Conservation (phyloP, 2,888 invertebrate genomes). For the Tineola bisselliella region DNA sequence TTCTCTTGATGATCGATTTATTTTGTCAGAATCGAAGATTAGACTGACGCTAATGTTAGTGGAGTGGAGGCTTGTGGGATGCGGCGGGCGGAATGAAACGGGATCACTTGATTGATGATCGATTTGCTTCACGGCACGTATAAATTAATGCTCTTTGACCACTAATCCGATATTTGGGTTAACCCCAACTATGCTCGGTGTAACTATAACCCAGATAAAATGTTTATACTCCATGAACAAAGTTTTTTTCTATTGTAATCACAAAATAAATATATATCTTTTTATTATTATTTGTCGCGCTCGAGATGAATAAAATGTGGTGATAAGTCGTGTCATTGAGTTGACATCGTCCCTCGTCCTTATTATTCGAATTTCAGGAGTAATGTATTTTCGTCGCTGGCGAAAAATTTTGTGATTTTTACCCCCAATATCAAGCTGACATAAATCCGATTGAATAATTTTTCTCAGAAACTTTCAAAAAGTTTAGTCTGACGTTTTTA, state of each 20-base stretch:
- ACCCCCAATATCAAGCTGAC: constrained; percentile 1
- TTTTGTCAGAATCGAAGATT: constrained; percentile 22
- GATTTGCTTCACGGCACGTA: constrained; percentile 32
- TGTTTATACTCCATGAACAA: too few relatives aligned
- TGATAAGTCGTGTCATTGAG: constrained; percentile 18
- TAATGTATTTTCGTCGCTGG: constrained; percentile 12
- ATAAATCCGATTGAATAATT: constrained; percentile 13
- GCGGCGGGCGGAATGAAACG: constrained; percentile 16
- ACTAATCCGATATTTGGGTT: neutral
- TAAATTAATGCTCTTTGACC: constrained; percentile 48
- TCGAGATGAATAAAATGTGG: neutral
- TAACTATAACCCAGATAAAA: neutral
- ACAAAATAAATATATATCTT: neutral
- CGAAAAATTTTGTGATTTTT: constrained; percentile 6
- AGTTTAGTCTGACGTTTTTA: neutral
- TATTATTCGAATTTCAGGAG: constrained; percentile 23
- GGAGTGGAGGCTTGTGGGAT: constrained; percentile 17
- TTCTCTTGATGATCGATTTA: constrained; percentile 5
- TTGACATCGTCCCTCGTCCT: constrained; percentile 19
- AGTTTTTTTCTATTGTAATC: neutral
- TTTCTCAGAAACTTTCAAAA: neutral
- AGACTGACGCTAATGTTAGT: constrained; percentile 39
- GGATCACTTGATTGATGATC: constrained; percentile 43
- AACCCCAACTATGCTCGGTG: neutral
- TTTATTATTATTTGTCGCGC: constrained; percentile 4